Base-by-base conservation (phyloP, 2,888 invertebrate species). In the Zygaena filipendulae region DNA sequence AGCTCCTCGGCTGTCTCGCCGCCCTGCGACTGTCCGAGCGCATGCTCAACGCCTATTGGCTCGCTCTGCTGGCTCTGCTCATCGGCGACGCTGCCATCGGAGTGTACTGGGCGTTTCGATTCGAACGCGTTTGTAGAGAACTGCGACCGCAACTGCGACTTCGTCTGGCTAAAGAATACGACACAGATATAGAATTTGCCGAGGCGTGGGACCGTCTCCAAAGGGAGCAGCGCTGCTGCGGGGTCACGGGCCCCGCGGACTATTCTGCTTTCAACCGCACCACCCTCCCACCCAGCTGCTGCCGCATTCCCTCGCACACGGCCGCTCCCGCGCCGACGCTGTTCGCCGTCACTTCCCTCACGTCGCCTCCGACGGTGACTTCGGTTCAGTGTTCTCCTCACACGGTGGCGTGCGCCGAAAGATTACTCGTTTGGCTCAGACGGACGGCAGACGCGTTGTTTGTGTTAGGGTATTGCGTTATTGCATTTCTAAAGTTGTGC, bases 401-500 rank as follows among this genome's bases (percentile, higher is more conserved):
- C 38, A 67, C 72, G 3, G 67, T 75, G 27, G 90, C 91, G 39
- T 93, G 92, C 71, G 88, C 88, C 40, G 88, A 88, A 43, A 80
- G 84, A 36, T 75, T 93, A 36, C 77, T 87, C 32, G 77, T 83
- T 41, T 93, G 92, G 88, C 79, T 92, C 26, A 81, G 88, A 43
- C 84, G 87, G 56, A 90, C 90, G 23, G 91, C 92, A 27, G 91
- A 92, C 59, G 82, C 91, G 35, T 82, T 93, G 32, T 91, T 90
- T 57, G 87, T 91, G 33, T 68, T 92, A 47, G 92, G 92, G 33
- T 92, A 91, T 67, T 93, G 93, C 75, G 92, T 93, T 39, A 88
- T 93, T 50, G 90, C 92, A 50, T 93, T 93, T 79, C 83, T 92
- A 47, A 93, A 93, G 74, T 82, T 92, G 68, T 91, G 92, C 82